Percentiles rank a stretch among this genome's conserved stretches.
Evolutionary conservation across 1,140 invertebrate genomes (phyloP).

Genomic region (Aphelinus certus): DNA sequence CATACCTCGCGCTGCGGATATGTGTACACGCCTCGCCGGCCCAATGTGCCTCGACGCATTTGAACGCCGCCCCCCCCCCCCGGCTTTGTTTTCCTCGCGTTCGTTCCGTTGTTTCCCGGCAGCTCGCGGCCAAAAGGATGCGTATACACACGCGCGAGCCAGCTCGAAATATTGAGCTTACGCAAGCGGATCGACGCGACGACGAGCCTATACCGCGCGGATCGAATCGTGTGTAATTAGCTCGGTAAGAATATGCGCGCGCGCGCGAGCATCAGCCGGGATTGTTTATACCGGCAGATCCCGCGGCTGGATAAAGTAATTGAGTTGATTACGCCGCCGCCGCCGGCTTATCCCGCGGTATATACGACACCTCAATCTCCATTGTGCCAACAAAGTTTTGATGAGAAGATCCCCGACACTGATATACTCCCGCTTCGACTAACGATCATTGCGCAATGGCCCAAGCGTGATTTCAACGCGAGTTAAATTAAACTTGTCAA

Average conservation of each 20-base stretch:
- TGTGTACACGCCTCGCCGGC: neutral
- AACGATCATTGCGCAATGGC: too few species aligned
- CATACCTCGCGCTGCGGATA: neutral
- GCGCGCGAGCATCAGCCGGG: neutral
- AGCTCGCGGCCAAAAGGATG: neutral
- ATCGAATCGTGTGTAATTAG: neutral
- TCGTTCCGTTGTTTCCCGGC: neutral
- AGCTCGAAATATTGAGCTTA: neutral
- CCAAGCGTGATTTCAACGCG: too few species aligned
- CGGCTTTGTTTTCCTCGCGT: neutral
- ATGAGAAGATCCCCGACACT: too few species aligned
- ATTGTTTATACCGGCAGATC: neutral
- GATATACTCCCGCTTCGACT: too few species aligned
- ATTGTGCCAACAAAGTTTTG: too few species aligned
- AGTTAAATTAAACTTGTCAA: too few species aligned
- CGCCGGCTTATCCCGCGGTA: too few species aligned
- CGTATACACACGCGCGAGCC: neutral
- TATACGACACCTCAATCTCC: too few species aligned
- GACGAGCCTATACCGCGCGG: neutral
- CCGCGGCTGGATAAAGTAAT: neutral
- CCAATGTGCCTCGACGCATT: neutral
- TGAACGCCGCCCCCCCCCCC: neutral
- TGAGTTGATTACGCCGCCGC: neutral
- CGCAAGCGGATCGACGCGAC: neutral
- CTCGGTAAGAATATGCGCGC: neutral